A percentile compares a stretch with the other conserved stretches of the same genome.
These are phyloP conservation scores for Oppia nitens DNA, from an alignment of 1,140 invertebrate species.

Conservation along the genomic window DNA sequence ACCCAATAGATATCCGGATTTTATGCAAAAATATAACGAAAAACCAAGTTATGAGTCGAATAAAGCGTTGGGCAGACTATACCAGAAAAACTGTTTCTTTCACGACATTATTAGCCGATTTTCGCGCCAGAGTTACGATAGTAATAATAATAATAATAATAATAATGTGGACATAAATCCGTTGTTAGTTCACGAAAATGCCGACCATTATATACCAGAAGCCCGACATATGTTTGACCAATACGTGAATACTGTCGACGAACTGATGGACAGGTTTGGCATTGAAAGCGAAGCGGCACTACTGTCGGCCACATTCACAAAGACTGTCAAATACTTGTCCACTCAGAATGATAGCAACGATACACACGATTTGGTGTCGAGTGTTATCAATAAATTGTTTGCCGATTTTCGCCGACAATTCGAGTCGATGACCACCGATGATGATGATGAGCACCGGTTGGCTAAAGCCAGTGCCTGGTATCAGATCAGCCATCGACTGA, in stretches of 20 bases:
- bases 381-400: background rate
- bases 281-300: conserved; percentile 22
- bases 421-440: background rate
- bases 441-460: background rate
- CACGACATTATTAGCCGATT: background rate
- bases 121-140: too few species aligned
- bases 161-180: conserved; percentile 10
- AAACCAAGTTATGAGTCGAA: conserved; percentile 22
- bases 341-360: conserved; percentile 10
- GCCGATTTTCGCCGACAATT: background rate
- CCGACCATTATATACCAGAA: conserved; percentile 15
- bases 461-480: background rate
- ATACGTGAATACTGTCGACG: conserved; percentile 20
- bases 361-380: background rate
- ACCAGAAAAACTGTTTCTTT: conserved; percentile 15
- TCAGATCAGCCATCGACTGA: background rate
- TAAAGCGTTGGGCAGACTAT: conserved; percentile 24
- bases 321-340: conserved; percentile 11
- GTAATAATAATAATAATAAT: background rate
- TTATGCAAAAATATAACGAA: conserved; percentile 22
- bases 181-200: conserved; percentile 17
- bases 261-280: conserved; percentile 23
- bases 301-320: conserved; percentile 17
- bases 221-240: conserved; percentile 14
- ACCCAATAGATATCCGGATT: conserved; percentile 23